phyloP scores from a whole-genome alignment of 2,797 vertebrate genomes.

The Coendou prehensilis region DNA sequence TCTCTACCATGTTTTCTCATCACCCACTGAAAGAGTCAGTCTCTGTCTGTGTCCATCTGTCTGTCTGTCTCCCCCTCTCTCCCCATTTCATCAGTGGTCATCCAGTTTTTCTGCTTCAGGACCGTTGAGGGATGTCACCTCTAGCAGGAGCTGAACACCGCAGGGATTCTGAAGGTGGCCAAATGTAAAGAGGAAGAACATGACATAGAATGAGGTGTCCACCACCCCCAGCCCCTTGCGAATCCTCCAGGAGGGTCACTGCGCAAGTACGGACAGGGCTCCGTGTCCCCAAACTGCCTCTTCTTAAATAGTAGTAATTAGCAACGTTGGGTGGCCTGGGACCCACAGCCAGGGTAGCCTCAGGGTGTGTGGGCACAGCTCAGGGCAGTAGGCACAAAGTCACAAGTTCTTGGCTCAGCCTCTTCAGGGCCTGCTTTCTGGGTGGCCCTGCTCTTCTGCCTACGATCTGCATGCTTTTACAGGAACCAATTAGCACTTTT shows the following conservation, averaged over 20 bases:
- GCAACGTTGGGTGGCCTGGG: not conserved
- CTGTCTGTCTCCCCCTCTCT: not conserved
- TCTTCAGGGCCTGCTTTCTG: not conserved
- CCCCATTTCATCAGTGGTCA: not conserved
- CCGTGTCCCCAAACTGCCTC: not conserved
- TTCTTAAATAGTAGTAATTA: not conserved
- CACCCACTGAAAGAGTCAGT: not conserved
- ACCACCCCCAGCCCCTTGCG: not conserved
- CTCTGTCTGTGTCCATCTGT: not conserved
- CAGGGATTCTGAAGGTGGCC: not conserved
- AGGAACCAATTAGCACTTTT: not conserved
- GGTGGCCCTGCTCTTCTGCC: not conserved
- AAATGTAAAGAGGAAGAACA: not conserved
- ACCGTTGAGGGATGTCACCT: not conserved
- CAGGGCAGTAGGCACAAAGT: not conserved
- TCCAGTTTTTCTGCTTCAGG: not conserved
- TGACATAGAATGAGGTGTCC: not conserved
- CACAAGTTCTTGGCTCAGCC: not conserved
- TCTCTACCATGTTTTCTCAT: not conserved
- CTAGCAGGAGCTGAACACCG: not conserved
- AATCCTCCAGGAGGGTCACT: not conserved
- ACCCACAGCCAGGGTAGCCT: not conserved
- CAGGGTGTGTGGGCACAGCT: accelerated
- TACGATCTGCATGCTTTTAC: not conserved
- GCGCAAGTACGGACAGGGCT: not conserved